Evolutionary conservation across 2,888 invertebrate genomes (phyloP).

Genomic region (Drosophila lacicola): DNA sequence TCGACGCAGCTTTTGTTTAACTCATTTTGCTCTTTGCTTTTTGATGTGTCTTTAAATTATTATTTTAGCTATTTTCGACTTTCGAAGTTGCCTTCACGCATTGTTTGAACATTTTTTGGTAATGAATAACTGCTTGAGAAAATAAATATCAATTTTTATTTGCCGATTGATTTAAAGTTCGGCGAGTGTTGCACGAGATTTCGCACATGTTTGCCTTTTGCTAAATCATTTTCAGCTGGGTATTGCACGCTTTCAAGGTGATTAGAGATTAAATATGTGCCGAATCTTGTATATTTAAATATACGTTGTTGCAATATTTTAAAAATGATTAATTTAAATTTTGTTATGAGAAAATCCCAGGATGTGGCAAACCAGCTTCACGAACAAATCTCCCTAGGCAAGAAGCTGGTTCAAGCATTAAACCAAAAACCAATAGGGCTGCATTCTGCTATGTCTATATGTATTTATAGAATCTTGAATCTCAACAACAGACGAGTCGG

Average conservation of each 20-base stretch:
- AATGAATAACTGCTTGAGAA: conserved; percentile 50
- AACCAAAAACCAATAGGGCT: no score
- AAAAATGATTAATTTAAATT: no score
- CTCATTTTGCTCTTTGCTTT: conserved; percentile 4
- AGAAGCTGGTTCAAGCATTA: no score
- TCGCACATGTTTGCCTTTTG: conserved; percentile 62
- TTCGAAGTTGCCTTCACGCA: conserved; percentile 1
- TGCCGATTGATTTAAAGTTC: conserved; percentile 64
- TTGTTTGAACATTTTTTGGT: conserved; percentile 28
- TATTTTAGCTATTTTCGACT: conserved; percentile 27
- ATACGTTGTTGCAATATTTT: no score
- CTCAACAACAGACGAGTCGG: no score
- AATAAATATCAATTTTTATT: conserved; percentile 62
- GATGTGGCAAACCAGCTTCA: no score
- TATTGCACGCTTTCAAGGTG: conserved; percentile 48
- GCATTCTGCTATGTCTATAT: no score
- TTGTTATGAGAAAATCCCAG: no score
- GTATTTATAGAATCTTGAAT: no score
- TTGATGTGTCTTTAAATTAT: conserved; percentile 46
- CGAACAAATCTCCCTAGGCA: no score
- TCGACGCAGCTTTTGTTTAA: conserved; percentile 23
- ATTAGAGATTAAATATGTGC: no score
- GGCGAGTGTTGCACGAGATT: conserved; percentile 63
- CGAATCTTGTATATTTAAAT: no score
- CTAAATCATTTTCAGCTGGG: neutral